Evolutionary conservation across 2,797 vertebrate genomes (phyloP).

Genomic region (Vipera ursinii): DNA sequence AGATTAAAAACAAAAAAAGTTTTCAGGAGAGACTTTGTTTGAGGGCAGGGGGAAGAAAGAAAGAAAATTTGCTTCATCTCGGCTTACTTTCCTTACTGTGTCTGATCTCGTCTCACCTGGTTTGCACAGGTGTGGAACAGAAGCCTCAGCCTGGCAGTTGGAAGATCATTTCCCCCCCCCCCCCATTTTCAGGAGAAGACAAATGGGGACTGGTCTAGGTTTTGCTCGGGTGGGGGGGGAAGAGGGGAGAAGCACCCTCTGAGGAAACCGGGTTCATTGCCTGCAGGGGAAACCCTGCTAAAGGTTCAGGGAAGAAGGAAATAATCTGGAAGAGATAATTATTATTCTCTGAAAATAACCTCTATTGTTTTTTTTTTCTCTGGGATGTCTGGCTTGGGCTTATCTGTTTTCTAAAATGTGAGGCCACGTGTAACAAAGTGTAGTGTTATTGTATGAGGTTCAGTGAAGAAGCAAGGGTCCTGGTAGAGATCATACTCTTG

Average conservation of each 20-base stretch:
- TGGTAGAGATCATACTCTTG: neutral
- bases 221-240: neutral
- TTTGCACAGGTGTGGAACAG: neutral
- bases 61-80: neutral
- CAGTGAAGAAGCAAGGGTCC: neutral
- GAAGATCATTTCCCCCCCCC: no score
- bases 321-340: neutral
- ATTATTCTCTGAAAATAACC: neutral
- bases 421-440: neutral
- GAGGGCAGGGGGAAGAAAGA: rapidly evolving
- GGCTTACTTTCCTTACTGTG: neutral
- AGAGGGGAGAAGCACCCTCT: neutral
- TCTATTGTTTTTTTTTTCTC: neutral
- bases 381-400: neutral
- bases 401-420: neutral
- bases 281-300: neutral
- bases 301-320: neutral
- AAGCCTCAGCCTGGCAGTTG: neutral
- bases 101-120: no score
- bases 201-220: no score
- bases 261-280: neutral
- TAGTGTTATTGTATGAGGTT: neutral
- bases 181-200: neutral
- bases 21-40: neutral
- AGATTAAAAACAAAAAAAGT: neutral